These are phyloP conservation scores for Rotaria magnacalcarata DNA, from an alignment of 2,888 invertebrate species.

Conservation along the genomic window DNA sequence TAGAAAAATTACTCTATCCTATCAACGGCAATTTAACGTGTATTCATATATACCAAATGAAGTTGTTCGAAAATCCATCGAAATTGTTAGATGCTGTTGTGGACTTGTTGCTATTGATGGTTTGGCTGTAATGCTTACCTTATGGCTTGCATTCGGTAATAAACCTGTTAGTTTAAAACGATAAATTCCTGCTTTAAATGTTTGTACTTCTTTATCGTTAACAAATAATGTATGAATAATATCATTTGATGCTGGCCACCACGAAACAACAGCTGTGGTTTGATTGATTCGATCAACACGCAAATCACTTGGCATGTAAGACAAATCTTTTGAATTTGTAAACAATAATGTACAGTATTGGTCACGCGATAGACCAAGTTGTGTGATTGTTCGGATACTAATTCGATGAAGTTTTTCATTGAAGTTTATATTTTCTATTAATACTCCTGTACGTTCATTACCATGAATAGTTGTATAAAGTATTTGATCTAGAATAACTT, in stretches of 20 bases:
- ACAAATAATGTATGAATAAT: constrained; percentile 96
- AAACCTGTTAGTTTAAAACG: constrained; percentile 78
- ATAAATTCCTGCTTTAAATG: constrained; percentile 73
- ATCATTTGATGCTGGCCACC: constrained; percentile 95
- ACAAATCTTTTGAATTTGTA: constrained; percentile 68
- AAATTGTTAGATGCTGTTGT: constrained; percentile 66
- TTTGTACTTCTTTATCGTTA: constrained; percentile 76
- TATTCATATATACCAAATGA: constrained; percentile 69
- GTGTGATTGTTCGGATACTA: constrained; percentile 89
- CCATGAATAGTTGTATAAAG: constrained; percentile 90
- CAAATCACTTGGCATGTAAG: constrained; percentile 87
- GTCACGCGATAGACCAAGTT: constrained; percentile 84
- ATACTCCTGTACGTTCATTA: constrained; percentile 74
- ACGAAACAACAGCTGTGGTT: constrained; percentile 87
- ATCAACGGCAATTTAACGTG: too few relatives aligned
- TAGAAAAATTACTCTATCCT: too few relatives aligned
- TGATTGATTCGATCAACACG: constrained; percentile 82
- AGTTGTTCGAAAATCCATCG: constrained; percentile 89
- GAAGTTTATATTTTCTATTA: constrained; percentile 90
- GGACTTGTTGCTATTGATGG: constrained; percentile 59
- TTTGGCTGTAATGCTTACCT: constrained; percentile 90
- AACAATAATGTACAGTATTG: constrained; percentile 84
- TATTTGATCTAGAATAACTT: constrained; percentile 90
- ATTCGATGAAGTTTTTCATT: constrained; percentile 74
- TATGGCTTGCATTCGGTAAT: constrained; percentile 88